Base-by-base conservation (phyloP, 2,113 vertebrate genomes). In the Hyperoodon ampullatus region DNA sequence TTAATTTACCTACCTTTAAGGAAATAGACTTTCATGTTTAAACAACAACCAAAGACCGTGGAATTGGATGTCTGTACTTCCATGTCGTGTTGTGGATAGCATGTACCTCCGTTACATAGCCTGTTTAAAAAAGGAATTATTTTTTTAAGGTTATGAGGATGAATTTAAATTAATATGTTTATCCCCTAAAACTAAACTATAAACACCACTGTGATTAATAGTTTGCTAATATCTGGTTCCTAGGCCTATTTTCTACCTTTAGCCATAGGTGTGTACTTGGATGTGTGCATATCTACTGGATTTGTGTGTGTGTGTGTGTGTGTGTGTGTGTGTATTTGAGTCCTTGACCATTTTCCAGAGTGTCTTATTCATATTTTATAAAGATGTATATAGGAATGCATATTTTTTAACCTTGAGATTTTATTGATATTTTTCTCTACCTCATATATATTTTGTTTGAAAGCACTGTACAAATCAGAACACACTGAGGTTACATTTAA, bases 331-430 rank as follows among this genome's bases (percentile, higher is more conserved):
- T 42, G 8, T 78, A 60, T 88, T 74, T 72, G 28, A 53, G 6
- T 66, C 33, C 24, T 63, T 89, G 47, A 50, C 42, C 9, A 58
- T 88, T 88, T 95, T 50, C 35, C 26, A 58, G 30, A 55, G 60
- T 53, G 6, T 58, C 47, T 19, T 71, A 92, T 65, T 77, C 33
- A 85, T 61, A 75, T 75, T 63, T 88, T 26, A 53, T 60, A 91
- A 85, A 91, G 21, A 6, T 68, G 2, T 65, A 65, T 19, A 35
- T 28, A 53, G 8, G 58, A 68, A 68, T 35, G 26, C 2, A 18
- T 70, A 55, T 47, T 85, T 80, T 85, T 86, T 77, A 86, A 71
- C 55, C 47, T 75, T 85, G 18, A 86, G 11, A 87, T 92, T 78
- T 70, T 89, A 60, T 39, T 72, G 24, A 28, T 72, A n/a, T 81